Percentiles rank a stretch among this genome's conserved stretches.
These are phyloP conservation scores for Leiothrix lutea DNA, from an alignment of 2,113 vertebrate species.

Conservation along the genomic window DNA sequence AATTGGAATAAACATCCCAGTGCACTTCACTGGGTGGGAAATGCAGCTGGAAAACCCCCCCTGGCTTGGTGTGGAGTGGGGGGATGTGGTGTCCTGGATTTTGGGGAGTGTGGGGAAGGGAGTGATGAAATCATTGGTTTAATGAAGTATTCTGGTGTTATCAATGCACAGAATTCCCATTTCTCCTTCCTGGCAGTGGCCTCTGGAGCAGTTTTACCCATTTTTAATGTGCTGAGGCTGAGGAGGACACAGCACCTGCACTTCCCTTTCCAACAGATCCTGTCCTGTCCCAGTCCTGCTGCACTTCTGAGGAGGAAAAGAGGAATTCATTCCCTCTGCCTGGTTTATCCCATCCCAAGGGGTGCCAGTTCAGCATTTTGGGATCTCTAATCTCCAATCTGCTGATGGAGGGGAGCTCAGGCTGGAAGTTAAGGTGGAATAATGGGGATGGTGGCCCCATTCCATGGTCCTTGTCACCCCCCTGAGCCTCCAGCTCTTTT, in stretches of 20 bases:
- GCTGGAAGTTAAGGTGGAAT: background rate
- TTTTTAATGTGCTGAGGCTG: fast-evolving
- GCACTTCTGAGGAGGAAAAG: fast-evolving
- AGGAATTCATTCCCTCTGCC: background rate
- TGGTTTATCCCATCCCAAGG: background rate
- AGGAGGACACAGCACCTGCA: background rate
- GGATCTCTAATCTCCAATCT: background rate
- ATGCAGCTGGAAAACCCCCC: background rate
- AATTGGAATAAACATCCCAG: background rate
- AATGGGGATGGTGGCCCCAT: background rate
- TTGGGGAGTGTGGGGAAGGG: background rate
- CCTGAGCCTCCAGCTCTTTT: background rate
- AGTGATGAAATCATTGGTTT: fast-evolving
- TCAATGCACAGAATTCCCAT: fast-evolving
- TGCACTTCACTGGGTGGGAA: background rate
- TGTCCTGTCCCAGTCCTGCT: background rate
- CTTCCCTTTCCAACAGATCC: fast-evolving
- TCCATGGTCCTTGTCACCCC: background rate
- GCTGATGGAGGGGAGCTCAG: background rate
- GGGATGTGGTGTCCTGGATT: fast-evolving
- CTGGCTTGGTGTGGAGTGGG: background rate
- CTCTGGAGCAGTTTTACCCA: fast-evolving
- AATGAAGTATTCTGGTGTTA: fast-evolving
- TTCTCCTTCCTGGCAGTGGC: background rate
- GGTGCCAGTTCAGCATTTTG: background rate